phyloP scores from a whole-genome alignment of 2,888 invertebrate species.

The Monopis laevigella region DNA sequence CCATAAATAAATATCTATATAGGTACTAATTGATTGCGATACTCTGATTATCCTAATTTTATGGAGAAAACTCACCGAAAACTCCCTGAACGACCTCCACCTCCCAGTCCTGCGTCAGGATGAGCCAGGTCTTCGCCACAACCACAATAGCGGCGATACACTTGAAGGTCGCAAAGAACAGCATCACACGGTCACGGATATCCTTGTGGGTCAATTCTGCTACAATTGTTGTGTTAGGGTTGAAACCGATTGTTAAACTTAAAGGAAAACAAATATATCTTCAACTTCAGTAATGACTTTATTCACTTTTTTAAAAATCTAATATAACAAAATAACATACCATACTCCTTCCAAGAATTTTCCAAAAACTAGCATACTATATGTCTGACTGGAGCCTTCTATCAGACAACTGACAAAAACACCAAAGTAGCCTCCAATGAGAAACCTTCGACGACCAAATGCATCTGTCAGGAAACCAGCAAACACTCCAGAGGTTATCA shows the following conservation, averaged over 20 bases:
- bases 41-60: background rate
- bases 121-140: slow-evolving; percentile 31
- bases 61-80: slow-evolving; percentile 28
- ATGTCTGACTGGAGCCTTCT: slow-evolving; percentile 36
- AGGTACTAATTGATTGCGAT: background rate
- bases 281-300: background rate
- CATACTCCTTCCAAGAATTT: slow-evolving; percentile 34
- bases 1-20: slow-evolving; percentile 6
- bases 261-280: slow-evolving; percentile 16
- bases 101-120: slow-evolving; percentile 26
- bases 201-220: slow-evolving; percentile 31
- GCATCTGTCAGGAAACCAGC: slow-evolving; percentile 36
- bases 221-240: slow-evolving; percentile 30
- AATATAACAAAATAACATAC: too few relatives aligned
- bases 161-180: slow-evolving; percentile 28
- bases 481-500: slow-evolving; percentile 32
- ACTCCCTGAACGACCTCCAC: slow-evolving; percentile 27
- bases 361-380: slow-evolving; percentile 30
- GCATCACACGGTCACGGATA: slow-evolving; percentile 29
- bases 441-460: slow-evolving; percentile 34
- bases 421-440: slow-evolving; percentile 31
- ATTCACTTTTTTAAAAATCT: background rate
- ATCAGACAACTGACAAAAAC: slow-evolving; percentile 29
- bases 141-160: slow-evolving; percentile 26
- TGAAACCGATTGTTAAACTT: slow-evolving; percentile 32